phyloP scores from a whole-genome alignment of 2,113 vertebrate species.

The Colinus virginianus region DNA sequence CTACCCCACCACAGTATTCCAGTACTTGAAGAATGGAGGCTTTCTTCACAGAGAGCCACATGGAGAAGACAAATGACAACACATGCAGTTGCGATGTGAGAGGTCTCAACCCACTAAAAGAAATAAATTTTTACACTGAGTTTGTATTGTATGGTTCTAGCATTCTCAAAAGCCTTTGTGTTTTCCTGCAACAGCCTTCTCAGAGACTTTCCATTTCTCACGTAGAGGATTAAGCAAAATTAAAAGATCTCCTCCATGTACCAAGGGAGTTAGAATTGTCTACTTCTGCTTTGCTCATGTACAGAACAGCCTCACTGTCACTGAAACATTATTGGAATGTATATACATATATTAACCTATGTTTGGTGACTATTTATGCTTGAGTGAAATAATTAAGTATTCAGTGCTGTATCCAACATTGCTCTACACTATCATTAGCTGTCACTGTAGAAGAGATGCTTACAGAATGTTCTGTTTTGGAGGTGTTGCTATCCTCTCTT shows the following conservation, averaged over 20 bases:
- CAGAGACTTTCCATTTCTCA: not conserved
- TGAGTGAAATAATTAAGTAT: not conserved
- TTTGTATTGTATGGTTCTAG: not conserved
- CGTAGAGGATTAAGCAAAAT: not conserved
- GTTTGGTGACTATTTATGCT: not conserved
- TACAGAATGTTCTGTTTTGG: not conserved
- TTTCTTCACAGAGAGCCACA: not conserved
- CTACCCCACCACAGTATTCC: not conserved
- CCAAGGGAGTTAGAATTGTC: rapidly evolving
- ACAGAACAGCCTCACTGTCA: not conserved
- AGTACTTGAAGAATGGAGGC: not conserved
- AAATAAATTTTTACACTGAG: not conserved
- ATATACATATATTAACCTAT: rapidly evolving
- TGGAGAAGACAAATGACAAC: not conserved
- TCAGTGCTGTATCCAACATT: not conserved
- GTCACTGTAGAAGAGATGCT: not conserved
- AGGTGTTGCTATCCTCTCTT: not conserved
- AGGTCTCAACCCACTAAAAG: not conserved
- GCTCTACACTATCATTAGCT: not conserved
- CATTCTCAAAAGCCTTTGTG: not conserved
- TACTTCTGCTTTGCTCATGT: not conserved
- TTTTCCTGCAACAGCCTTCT: not conserved
- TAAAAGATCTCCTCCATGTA: not conserved
- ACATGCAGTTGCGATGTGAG: not conserved
- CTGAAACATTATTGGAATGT: not conserved